Conservation (phyloP, 2,113 vertebrate species). For the Gymnogyps californianus region DNA sequence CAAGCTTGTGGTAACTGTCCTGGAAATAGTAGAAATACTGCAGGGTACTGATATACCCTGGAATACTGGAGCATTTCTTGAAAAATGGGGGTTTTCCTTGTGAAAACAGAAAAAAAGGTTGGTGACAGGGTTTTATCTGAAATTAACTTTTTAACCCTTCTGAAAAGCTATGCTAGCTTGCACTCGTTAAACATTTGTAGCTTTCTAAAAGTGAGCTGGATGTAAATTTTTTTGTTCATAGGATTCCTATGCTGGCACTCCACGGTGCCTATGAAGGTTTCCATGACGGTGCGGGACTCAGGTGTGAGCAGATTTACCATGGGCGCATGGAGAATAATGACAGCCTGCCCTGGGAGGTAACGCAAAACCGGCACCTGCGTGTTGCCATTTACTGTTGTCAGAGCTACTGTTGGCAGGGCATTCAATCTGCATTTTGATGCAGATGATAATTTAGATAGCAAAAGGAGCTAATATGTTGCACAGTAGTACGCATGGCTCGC, state of each 20-base stretch:
- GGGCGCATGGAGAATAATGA: no score
- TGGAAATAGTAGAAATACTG: background rate
- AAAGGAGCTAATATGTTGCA: background rate
- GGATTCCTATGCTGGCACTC: background rate
- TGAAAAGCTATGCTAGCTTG: background rate
- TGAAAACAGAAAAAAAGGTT: background rate
- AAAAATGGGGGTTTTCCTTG: background rate
- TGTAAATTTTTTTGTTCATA: background rate
- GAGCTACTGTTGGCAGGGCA: background rate
- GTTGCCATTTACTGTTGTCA: background rate
- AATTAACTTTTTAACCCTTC: background rate
- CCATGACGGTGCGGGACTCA: background rate
- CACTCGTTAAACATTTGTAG: background rate
- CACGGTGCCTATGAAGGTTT: fast-evolving
- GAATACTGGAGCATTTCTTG: background rate
- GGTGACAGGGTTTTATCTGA: background rate
- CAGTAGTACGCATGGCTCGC: background rate
- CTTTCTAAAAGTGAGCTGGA: background rate
- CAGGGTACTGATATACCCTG: no score
- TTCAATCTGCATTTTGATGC: background rate
- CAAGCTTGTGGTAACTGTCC: background rate
- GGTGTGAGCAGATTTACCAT: background rate
- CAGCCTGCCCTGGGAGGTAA: background rate
- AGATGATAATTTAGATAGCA: background rate
- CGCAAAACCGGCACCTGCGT: background rate